Evolutionary conservation across 1,140 invertebrate genomes (phyloP).

Genomic region (Lepidurus packardi): DNA sequence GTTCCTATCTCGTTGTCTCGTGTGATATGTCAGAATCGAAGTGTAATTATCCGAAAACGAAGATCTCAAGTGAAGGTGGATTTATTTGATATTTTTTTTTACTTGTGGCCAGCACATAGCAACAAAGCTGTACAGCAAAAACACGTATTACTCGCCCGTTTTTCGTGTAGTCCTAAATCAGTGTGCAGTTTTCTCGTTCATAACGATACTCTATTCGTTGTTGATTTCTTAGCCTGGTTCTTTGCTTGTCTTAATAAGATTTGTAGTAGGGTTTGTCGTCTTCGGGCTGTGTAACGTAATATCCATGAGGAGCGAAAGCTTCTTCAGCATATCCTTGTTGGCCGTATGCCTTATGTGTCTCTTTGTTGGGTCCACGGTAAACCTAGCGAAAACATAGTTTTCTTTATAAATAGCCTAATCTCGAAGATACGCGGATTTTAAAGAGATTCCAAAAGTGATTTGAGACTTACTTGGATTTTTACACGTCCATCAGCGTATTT

Average conservation of each 20-base stretch:
- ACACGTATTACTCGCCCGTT: background rate
- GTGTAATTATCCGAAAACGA: background rate
- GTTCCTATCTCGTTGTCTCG: background rate
- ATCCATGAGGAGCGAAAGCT: constrained; percentile 40
- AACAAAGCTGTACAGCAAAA: background rate
- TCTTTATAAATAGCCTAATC: background rate
- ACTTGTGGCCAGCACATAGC: constrained; percentile 4
- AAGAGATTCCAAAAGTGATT: background rate
- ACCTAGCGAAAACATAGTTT: constrained; percentile 32
- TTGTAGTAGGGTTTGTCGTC: constrained; percentile 40
- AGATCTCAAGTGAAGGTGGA: background rate
- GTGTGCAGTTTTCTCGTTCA: background rate
- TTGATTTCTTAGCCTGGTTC: constrained; percentile 25
- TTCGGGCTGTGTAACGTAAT: constrained; percentile 41
- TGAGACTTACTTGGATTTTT: constrained; percentile 34
- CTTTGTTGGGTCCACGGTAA: constrained; percentile 38
- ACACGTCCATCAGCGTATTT: constrained; percentile 30
- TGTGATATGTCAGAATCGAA: background rate
- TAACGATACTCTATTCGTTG: background rate
- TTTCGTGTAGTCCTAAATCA: background rate
- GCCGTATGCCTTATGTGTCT: constrained; percentile 27
- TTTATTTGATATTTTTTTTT: background rate
- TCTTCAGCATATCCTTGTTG: constrained; percentile 37
- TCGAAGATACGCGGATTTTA: background rate
- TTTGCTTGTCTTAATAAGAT: background rate